phyloP scores from a whole-genome alignment of 2,888 invertebrate species.

The Andrena flavipes region DNA sequence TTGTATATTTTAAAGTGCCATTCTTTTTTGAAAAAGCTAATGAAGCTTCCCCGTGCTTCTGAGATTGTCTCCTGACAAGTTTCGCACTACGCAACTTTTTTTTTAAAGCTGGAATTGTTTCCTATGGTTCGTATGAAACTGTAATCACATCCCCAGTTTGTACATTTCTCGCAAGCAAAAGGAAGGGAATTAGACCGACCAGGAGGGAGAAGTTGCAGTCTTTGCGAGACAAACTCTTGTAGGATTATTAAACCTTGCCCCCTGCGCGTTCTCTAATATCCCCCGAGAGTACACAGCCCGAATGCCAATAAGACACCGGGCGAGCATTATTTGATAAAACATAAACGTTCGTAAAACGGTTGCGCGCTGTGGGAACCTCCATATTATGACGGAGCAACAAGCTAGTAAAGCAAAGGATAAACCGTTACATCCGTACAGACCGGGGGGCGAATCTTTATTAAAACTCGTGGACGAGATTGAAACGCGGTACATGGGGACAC shows the following conservation, averaged over 20 bases:
- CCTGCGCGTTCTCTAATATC: slow-evolving; percentile 16
- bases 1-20: too few species aligned
- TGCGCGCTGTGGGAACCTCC: background rate
- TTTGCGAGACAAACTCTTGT: slow-evolving; percentile 14
- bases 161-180: background rate
- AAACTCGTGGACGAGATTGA: slow-evolving; percentile 22
- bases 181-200: background rate
- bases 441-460: slow-evolving; percentile 30
- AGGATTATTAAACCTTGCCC: slow-evolving; percentile 37
- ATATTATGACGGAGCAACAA: slow-evolving; percentile 13
- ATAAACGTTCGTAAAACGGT: slow-evolving; percentile 38
- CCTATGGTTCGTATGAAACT: too few species aligned
- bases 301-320: slow-evolving; percentile 34
- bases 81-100: too few species aligned
- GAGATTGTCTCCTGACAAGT: too few species aligned
- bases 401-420: slow-evolving; percentile 12
- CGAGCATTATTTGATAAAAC: slow-evolving; percentile 36
- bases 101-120: too few species aligned
- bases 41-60: too few species aligned
- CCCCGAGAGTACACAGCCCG: slow-evolving; percentile 3
- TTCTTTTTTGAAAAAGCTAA: too few species aligned
- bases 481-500: slow-evolving; percentile 10
- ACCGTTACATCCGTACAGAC: slow-evolving; percentile 33
- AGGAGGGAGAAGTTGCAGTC: background rate
- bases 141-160: background rate